Evolutionary conservation across 2,113 vertebrate genomes (phyloP), one percentile per base, ranked within the genome.

Genomic region (Stegastes partitus): DNA sequence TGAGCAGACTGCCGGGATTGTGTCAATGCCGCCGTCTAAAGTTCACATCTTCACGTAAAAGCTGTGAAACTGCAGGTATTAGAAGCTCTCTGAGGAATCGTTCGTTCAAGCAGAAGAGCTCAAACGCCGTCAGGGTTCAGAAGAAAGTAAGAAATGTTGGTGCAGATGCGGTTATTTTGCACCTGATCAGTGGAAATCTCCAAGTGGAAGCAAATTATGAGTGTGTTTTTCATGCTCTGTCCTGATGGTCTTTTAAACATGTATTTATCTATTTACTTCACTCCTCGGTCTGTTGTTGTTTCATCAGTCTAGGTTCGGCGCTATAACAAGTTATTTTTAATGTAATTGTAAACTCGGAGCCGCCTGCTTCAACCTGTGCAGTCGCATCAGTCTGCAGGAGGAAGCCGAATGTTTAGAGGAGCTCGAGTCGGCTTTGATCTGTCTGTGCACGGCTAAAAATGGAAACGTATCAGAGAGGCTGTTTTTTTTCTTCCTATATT

Each of bases 371-470:
- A 28, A 28, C 26, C 26, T 11, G 25, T 39, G 42, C 31, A 47
- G 42, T 64, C 69, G 22, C 31, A 61, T 82, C 65, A 39, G 53
- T n/a, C 55, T 72, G 69, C 23, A 4, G n/a, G 61, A 88, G 50
- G 65, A 77, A 76, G 14, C 50, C 55, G 57, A 58, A 71, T 70
- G 73, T 68, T 83, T 47, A 22, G 25, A 73, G 64, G 55, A 73
- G 61, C 77, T 18, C 44, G 65, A 65, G 63, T 65, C 25, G 64
- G 66, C 74, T 84, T 85, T 86, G 67, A 88, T 84, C 79, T 76
- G 56, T 67, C n/a, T 53, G 21, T 25, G 15, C 22, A 21, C 25
- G 0, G 70, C 84, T 88, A 86, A 85, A 89, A 86, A 79, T 87
- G 49, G 75, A 81, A 84, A 44, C 9, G 10, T 54, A 11, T 77